Evolutionary conservation across 2,797 vertebrate species (phyloP).

Genomic region (Coilia nasus): DNA sequence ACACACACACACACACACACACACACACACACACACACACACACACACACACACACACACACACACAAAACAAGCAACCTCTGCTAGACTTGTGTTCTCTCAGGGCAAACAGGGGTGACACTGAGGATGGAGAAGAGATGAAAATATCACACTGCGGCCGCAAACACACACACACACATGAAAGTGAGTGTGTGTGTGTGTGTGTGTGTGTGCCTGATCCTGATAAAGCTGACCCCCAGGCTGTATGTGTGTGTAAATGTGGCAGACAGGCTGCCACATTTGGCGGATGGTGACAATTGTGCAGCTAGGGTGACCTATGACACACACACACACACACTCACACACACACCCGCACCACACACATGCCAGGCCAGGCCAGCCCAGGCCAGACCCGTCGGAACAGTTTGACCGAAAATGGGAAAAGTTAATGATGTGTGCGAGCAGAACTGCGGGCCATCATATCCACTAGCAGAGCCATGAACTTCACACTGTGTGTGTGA

Average conservation of each 20-base stretch:
- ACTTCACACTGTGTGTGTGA: not conserved
- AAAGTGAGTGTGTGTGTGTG: no score
- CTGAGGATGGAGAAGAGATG: not conserved
- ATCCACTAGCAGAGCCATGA: not conserved
- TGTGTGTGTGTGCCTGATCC: not conserved
- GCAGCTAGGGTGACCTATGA: not conserved
- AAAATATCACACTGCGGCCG: not conserved
- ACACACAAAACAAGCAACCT: no score
- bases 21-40: not conserved
- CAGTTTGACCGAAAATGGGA: not conserved
- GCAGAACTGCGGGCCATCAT: not conserved
- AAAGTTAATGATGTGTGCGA: constrained; percentile 15
- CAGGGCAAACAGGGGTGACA: not conserved
- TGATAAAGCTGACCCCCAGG: not conserved
- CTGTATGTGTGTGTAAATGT: not conserved
- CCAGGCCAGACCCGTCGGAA: not conserved
- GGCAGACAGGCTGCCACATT: not conserved
- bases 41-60: not conserved
- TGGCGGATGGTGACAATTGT: not conserved
- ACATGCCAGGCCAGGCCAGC: no score
- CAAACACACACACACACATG: no score
- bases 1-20: not conserved
- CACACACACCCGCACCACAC: no score
- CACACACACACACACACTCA: not conserved
- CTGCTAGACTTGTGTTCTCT: not conserved